Base-by-base conservation (phyloP, 2,113 vertebrate genomes). In the Gracilinanus agilis region DNA sequence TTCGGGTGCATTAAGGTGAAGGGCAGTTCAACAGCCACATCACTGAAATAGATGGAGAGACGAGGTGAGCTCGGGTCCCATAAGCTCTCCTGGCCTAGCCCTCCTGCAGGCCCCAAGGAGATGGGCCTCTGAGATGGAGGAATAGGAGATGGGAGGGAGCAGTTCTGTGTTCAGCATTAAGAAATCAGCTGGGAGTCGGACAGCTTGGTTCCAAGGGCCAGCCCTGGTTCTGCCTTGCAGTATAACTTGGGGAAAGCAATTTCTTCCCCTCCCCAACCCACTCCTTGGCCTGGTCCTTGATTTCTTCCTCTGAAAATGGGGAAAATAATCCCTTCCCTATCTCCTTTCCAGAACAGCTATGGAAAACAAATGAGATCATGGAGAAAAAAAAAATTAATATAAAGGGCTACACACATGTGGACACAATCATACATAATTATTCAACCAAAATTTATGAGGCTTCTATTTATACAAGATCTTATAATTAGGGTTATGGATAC, bases 1-100 rank as follows among this genome's bases (percentile, higher is more conserved):
- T 99, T 99, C 6, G 99, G 99, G 94, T 99, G 99, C 99, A 99
- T 99, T 91, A 99, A 96, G 0, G 99, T 99, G 98, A 99, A 99
- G 0, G 99, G 99, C 89, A 99, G 98, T 94, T 99, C 99, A 9
- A 99, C 99, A 0, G 99, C 99, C 27, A 99, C 99, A 0, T 99
- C 99, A 0, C 99, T 99, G 98, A 88, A 97, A 98, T 88, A 95
- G 61, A 98, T 27, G 95, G 27, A 89, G 94, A 93, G 94, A 61
- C 21, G 44, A 11, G 0, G 27, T 96, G 83, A 97, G 90, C 49
- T 25, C 24, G 21, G n/a, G 7, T 21, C 19, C 67, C n/a, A 21
- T 19, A 21, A n/a, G 40, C n/a, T 83, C 19, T 83, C n/a, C 67
- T 83, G 7, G n/a, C n/a, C 0, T 0, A 92, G 75, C 34, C 10